These are phyloP conservation scores for Drosophila santomea DNA, from an alignment of 1,140 invertebrate genomes.

Conservation along the genomic window DNA sequence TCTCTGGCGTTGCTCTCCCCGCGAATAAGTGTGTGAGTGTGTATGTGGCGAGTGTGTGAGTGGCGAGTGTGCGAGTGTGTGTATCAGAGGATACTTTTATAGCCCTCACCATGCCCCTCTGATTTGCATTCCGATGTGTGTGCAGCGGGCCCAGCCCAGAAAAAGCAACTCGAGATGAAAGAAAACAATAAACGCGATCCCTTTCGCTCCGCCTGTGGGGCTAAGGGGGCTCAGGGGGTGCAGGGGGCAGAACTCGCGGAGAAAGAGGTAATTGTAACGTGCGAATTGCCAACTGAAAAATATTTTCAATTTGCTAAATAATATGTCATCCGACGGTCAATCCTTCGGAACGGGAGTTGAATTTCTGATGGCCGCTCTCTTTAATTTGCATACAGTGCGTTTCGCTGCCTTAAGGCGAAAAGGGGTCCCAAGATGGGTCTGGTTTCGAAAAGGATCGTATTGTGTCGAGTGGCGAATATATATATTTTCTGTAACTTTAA, in stretches of 20 bases:
- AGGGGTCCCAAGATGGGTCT: neutral
- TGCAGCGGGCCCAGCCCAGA: conserved; percentile 71
- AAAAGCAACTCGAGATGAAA: conserved; percentile 13
- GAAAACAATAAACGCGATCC: conserved; percentile 46
- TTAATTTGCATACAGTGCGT: conserved; percentile 59
- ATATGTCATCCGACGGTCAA: conserved; percentile 75
- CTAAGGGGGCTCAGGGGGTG: conserved; percentile 26
- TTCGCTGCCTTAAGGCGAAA: conserved; percentile 8
- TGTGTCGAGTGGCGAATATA: neutral
- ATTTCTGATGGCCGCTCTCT: conserved; percentile 75
- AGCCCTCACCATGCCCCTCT: conserved; percentile 43
- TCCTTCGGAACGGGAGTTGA: conserved; percentile 75
- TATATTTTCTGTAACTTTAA: too few species aligned
- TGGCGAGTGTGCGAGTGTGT: conserved; percentile 3
- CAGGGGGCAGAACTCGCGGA: conserved; percentile 4
- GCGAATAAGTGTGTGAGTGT: neutral
- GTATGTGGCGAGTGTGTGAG: conserved; percentile 1
- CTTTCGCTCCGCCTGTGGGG: conserved; percentile 34
- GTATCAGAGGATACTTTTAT: conserved; percentile 77
- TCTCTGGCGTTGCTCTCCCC: conserved; percentile 49
- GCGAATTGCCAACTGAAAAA: conserved; percentile 65
- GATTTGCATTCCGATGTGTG: conserved; percentile 81
- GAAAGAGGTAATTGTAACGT: conserved; percentile 72
- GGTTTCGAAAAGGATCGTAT: neutral
- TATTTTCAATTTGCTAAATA: conserved; percentile 77